phyloP scores from a whole-genome alignment of 1,140 invertebrate genomes.

The Agrypnia vestita region DNA sequence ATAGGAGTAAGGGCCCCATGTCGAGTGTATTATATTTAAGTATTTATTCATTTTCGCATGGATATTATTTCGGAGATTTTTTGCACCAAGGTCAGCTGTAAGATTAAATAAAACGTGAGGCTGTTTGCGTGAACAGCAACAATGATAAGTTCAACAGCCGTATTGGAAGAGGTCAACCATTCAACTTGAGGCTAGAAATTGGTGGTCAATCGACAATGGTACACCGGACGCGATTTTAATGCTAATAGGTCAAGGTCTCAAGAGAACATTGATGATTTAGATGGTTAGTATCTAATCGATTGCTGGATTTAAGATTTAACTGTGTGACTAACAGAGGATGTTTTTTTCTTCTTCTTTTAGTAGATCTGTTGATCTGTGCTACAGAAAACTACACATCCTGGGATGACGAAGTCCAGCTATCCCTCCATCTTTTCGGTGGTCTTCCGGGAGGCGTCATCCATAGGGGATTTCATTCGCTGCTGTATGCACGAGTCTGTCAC shows the following conservation, averaged over 20 bases:
- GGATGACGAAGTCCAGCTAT: too few species aligned
- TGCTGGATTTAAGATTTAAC: neutral
- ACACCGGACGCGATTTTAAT: conserved; percentile 3
- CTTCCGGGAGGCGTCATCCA: too few species aligned
- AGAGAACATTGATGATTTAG: neutral
- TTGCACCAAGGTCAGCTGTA: neutral
- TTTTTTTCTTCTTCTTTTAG: too few species aligned
- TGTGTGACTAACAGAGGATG: too few species aligned
- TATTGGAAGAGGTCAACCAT: conserved; percentile 14
- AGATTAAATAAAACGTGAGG: conserved; percentile 11
- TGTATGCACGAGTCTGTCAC: too few species aligned
- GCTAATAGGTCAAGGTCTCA: neutral
- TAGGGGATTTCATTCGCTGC: too few species aligned
- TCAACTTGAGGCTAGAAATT: neutral
- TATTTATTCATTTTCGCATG: neutral
- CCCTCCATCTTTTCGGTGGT: too few species aligned
- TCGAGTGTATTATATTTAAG: neutral
- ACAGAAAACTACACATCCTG: too few species aligned
- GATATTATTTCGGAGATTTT: neutral
- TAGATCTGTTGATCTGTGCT: too few species aligned
- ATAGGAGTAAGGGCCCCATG: too few species aligned
- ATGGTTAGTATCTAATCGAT: conserved; percentile 1
- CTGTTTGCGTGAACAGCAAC: neutral
- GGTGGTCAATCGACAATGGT: neutral
- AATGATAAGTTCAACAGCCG: conserved; percentile 14